Percentiles rank a stretch among this genome's conserved stretches.
Evolutionary conservation across 30 jellyfish, hydroid and myxozoan genomes (phyloP).

Genomic region (Hydractinia echinata): DNA sequence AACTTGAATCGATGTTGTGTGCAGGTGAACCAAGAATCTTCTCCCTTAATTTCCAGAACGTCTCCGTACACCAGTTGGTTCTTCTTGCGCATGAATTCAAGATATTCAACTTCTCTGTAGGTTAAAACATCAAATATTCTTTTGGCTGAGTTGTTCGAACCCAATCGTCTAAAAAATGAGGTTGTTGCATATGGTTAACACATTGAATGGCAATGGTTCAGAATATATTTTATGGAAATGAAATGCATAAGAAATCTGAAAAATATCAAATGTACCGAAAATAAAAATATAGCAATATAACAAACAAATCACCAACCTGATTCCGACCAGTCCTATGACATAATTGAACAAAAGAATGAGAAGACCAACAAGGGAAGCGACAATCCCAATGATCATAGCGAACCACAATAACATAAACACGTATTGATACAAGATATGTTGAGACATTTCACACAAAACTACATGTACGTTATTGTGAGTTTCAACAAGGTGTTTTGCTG

Average conservation of each 20-base stretch:
- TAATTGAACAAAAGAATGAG: conserved; percentile 16
- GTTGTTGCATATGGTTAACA: too few species aligned
- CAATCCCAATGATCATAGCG: conserved; percentile 34
- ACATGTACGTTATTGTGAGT: background rate
- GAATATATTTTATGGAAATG: too few species aligned
- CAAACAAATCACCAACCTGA: conserved; percentile 16
- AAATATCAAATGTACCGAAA: too few species aligned
- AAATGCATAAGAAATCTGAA: too few species aligned
- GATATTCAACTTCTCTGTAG: conserved; percentile 23
- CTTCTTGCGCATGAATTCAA: conserved; percentile 28
- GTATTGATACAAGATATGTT: conserved; percentile 35
- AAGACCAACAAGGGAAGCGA: conserved; percentile 26
- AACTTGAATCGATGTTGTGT: background rate
- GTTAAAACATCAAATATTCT: conserved; percentile 2
- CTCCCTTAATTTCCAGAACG: conserved; percentile 10
- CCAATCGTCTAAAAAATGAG: too few species aligned
- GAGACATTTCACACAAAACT: conserved; percentile 35
- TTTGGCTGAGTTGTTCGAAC: background rate
- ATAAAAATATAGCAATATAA: too few species aligned
- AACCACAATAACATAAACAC: conserved; percentile 26
- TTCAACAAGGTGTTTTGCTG: conserved; percentile 27
- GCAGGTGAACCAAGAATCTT: conserved; percentile 20
- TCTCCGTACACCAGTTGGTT: conserved; percentile 15
- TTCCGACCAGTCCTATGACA: conserved; percentile 24
- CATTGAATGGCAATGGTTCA: too few species aligned